Base-by-base conservation (phyloP, 2,888 invertebrate genomes). In the Crocallis elinguaria region DNA sequence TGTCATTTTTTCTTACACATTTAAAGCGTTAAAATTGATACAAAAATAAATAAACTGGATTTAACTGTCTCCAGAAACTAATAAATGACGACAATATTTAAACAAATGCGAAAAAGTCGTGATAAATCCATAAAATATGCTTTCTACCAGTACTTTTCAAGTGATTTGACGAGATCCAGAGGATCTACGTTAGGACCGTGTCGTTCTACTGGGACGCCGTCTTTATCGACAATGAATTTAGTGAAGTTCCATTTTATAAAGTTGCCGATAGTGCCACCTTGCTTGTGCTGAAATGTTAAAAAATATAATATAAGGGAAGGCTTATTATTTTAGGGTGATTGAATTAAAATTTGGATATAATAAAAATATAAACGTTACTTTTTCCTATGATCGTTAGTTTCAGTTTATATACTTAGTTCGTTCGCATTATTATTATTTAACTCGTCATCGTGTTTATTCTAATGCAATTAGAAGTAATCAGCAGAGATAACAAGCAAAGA, bases 231-330 rank as follows among this genome's bases (percentile, higher is more conserved):
- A 53, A 97, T 92, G 86, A 97, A 97, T 79, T 97, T 96, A 25
- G 96, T 94, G 83, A 96, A 97, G 82, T 97, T 96, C 97, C 97
- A 96, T 82, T 97, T 96, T 76, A 97, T 94, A 71, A 94, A 94
- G 70, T 89, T 94, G 23, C 93, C 93, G 5, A 93, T 66, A 5
- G 86, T 85, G 11, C 93, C 93, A 19, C 94, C 93, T 73, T 92
- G 87, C 66, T 92, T 91, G 57, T 85, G 69, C 92, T 92, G 77
- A 46, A 77, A 81, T 16, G 8, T n/a, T 39, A 33, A 27, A 11
- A 27, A 11, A 11, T 27, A 27, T 8, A 23, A 23, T 23, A 23
- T 7, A 23, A 23, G 5, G 5, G 3, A 4, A 4, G 3, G 5
- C 3, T 19, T 19, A 4, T 4, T 4, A 19, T 4, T 19, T 4